Evolutionary conservation across 2,888 invertebrate genomes (phyloP).

Genomic region (Glyphotaelius pellucidus): DNA sequence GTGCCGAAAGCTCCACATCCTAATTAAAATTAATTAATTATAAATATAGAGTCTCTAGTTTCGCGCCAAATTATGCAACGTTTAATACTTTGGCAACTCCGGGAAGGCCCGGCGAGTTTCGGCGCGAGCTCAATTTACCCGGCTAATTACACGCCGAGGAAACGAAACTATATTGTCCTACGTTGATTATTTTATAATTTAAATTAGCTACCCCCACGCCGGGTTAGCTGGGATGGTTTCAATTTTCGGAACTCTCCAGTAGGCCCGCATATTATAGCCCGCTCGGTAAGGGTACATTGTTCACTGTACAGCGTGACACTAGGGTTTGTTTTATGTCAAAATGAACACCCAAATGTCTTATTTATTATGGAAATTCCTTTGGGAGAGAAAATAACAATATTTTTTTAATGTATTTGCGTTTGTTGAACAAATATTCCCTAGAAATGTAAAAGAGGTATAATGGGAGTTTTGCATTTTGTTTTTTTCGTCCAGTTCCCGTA

Average conservation of each 20-base stretch:
- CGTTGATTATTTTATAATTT: conserved; percentile 35
- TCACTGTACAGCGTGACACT: neutral
- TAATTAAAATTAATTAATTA: conserved; percentile 33
- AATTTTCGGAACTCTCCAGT: neutral
- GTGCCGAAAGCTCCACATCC: conserved; percentile 8
- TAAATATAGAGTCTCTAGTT: conserved; percentile 15
- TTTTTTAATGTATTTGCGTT: neutral
- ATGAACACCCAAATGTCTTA: neutral
- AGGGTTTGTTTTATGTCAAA: neutral
- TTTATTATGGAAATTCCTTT: neutral
- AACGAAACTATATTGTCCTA: conserved; percentile 34
- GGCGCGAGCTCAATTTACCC: conserved; percentile 25
- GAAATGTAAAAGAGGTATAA: too few relatives aligned
- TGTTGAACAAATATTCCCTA: too few relatives aligned
- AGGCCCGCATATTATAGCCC: neutral
- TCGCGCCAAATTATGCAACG: conserved; percentile 27
- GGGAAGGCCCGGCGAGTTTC: neutral
- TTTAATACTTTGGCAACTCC: neutral
- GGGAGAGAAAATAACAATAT: neutral
- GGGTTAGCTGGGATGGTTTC: neutral
- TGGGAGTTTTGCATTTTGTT: too few relatives aligned
- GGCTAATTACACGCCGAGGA: conserved; percentile 25
- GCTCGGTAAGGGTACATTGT: neutral
- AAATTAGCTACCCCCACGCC: neutral
- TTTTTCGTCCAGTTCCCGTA: too few relatives aligned